Base-by-base conservation (phyloP, 2,797 vertebrate species). In the Picus viridis region DNA sequence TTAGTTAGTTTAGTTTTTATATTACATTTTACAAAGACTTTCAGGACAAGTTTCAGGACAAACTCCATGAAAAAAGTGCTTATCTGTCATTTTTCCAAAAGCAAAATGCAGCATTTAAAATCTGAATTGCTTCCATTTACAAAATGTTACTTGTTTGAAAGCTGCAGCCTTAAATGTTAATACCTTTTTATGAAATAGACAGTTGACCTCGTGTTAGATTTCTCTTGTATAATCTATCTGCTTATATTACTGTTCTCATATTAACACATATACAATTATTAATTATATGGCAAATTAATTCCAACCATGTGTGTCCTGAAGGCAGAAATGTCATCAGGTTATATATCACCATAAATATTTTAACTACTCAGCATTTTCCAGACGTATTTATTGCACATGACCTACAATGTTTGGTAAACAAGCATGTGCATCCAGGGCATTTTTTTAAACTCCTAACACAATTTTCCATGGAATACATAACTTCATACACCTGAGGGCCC, bases 241-340 rank as follows among this genome's bases (percentile, higher is more conserved):
- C 70, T 95, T 94, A 79, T 82, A 84, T 93, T 95, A 94, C 73
- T 81, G 88, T 80, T 56, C 22, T 85, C 83, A 88, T 92, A 92
- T 89, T 94, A 95, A 86, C 59, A 77, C 61, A 83, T 7, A 70
- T 61, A 86, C 95, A 96, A 96, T 89, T 2, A 96, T 96, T 95
- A 93, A 96, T 92, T 91, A 91, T 83, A 89, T 39, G 62, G 78
- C 57, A 3, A 90, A 90, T 58, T 43, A 97, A 92, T 85, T 95
- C 91, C 94, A 96, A 93, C 39, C 49, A 34, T 72, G 65, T 92
- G 76, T 90, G 88, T 93, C 94, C 94, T 90, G 53, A 95, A 97
- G 93, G 94, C 73, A 96, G 93, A 96, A 96, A 96, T 94, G 86
- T 90, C 94, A 93, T 71, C 75, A 82, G 36, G 27, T 95, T 96